Percentiles rank a stretch among this genome's conserved stretches.
Conservation (phyloP, 2,888 invertebrate genomes). For the Drosophila pseudotakahashii region DNA sequence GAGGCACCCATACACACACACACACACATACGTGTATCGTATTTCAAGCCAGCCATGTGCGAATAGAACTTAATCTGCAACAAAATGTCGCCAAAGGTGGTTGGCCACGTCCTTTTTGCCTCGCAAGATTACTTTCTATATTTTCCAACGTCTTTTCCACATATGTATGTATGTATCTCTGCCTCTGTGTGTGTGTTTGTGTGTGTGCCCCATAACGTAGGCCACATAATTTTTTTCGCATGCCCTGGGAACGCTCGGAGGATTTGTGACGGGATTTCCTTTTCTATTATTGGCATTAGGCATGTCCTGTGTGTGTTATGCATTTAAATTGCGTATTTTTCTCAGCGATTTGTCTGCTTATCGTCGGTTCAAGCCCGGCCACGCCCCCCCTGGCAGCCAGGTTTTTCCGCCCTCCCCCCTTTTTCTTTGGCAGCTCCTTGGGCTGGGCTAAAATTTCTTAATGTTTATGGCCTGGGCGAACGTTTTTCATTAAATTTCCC, state of each 20-base stretch:
- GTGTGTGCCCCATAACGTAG: constrained; percentile 49
- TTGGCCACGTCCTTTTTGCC: constrained; percentile 59
- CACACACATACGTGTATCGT: constrained; percentile 64
- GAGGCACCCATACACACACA: constrained; percentile 46
- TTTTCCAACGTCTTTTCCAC: constrained; percentile 72
- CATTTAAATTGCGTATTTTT: constrained; percentile 85
- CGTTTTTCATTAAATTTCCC: constrained; percentile 80
- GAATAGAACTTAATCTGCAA: constrained; percentile 84
- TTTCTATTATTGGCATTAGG: constrained; percentile 85
- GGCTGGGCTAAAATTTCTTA: constrained; percentile 67
- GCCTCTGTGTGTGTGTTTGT: constrained; percentile 20
- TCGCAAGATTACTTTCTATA: constrained; percentile 80
- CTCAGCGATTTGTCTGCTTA: constrained; percentile 84
- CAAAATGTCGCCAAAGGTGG: constrained; percentile 83
- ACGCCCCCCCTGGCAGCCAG: constrained; percentile 25
- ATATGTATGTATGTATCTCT: constrained; percentile 31
- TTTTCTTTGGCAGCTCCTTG: neutral
- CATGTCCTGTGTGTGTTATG: constrained; percentile 85
- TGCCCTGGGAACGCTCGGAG: constrained; percentile 70
- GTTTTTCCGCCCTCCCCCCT: neutral
- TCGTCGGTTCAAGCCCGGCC: constrained; percentile 64
- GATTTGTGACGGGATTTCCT: constrained; percentile 85
- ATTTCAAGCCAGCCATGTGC: constrained; percentile 84
- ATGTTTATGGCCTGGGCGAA: constrained; percentile 72
- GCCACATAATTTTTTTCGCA: constrained; percentile 76